phyloP scores from a whole-genome alignment of 2,113 vertebrate genomes.

The Motacilla tschutschensis region DNA sequence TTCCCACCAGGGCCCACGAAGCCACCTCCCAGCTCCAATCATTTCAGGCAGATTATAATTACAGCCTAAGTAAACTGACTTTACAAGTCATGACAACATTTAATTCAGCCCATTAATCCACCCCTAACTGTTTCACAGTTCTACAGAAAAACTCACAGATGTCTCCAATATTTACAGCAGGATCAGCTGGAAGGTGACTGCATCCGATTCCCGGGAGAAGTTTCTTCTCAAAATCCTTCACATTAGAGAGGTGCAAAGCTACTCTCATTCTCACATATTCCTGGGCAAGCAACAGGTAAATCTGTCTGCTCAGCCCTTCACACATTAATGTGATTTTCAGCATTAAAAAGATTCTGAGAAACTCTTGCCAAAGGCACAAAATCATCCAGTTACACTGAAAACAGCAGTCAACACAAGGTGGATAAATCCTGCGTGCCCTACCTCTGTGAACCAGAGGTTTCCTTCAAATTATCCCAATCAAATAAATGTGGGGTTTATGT shows the following conservation, averaged over 20 bases:
- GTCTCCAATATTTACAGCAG: background rate
- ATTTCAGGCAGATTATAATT: conserved; percentile 20
- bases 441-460: background rate
- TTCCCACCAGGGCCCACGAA: background rate
- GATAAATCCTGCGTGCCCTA: background rate
- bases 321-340: background rate
- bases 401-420: background rate
- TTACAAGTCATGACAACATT: conserved; percentile 5
- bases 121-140: background rate
- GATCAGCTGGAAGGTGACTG: background rate
- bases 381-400: background rate
- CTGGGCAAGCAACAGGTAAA: background rate
- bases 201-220: background rate
- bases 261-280: background rate
- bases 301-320: conserved; percentile 11
- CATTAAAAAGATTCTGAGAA: background rate
- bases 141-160: background rate
- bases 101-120: conserved; percentile 29
- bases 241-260: background rate
- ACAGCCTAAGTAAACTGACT: conserved; percentile 19
- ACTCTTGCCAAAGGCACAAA: background rate
- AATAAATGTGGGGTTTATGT: background rate
- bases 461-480: background rate
- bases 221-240: background rate
- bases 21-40: background rate